Percentiles rank a stretch among this genome's conserved stretches.
phyloP scores from a whole-genome alignment of 2,797 vertebrate species.

The Tenualosa ilisha region DNA sequence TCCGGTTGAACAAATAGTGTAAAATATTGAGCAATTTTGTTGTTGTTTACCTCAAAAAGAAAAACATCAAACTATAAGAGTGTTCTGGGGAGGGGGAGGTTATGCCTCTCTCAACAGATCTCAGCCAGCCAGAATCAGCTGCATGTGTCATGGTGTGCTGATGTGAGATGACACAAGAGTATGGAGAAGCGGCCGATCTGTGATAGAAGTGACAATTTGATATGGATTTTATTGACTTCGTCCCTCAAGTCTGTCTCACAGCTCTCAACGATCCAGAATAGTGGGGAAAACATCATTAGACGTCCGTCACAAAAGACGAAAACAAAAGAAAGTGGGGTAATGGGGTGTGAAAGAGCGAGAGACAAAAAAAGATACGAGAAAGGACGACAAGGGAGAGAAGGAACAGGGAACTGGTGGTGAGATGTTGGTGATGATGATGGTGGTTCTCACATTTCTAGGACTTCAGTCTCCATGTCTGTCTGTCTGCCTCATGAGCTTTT shows the following conservation, averaged over 20 bases:
- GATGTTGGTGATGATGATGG: neutral
- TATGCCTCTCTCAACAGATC: neutral
- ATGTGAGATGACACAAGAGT: neutral
- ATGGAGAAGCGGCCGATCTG: neutral
- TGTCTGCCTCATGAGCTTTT: neutral
- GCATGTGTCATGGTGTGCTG: neutral
- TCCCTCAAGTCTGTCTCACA: neutral
- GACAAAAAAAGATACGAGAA: neutral
- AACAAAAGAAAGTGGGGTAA: neutral
- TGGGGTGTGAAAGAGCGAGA: neutral
- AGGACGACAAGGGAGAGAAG: neutral
- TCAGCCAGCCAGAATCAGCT: neutral
- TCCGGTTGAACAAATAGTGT: neutral
- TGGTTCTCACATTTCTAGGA: neutral
- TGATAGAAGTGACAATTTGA: conserved; percentile 8
- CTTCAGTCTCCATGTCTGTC: neutral
- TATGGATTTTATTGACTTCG: conserved; percentile 7
- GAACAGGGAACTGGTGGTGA: neutral
- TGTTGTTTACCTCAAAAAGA: neutral
- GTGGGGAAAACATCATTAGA: neutral
- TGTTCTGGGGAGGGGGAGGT: neutral
- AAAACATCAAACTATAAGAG: neutral
- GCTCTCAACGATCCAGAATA: neutral
- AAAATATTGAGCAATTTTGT: neutral
- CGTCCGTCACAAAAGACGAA: neutral